Conservation (phyloP, 2,113 vertebrate species). For the Pachycephala philippinensis region DNA sequence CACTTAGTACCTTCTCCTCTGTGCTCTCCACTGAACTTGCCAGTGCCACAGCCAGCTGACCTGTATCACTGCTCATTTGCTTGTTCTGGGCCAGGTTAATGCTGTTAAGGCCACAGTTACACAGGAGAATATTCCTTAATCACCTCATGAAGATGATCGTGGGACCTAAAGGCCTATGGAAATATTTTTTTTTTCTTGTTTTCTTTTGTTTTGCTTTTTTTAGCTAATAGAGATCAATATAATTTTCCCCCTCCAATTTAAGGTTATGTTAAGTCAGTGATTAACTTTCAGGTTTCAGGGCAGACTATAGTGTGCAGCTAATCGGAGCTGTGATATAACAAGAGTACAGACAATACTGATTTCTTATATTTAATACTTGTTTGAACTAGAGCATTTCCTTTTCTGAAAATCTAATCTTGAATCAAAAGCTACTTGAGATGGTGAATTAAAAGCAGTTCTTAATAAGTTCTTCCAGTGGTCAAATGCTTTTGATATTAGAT, state of each 20-base stretch:
- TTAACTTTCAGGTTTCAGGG: conserved; percentile 21
- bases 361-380: background rate
- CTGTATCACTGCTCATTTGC: background rate
- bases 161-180: background rate
- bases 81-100: background rate
- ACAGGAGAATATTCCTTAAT: background rate
- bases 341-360: background rate
- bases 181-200: background rate
- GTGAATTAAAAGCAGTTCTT: conserved; percentile 30
- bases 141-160: background rate
- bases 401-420: conserved; percentile 42
- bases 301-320: background rate
- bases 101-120: background rate
- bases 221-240: background rate
- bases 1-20: background rate
- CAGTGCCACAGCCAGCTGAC: background rate
- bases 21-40: background rate
- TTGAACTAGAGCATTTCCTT: conserved; percentile 3
- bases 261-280: background rate
- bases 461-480: conserved; percentile 35
- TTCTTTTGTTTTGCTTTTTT: background rate
- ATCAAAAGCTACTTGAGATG: conserved; percentile 45
- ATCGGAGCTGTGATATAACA: background rate
- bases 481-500: conserved; percentile 42
- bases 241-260: background rate